phyloP scores from a whole-genome alignment of 2,113 vertebrate genomes.

The zebrafish (Danio rerio) region GRCz12tu NC_133179.1:20825001-20825500 shows the following conservation, averaged over 20 bases:
- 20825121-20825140: constrained; percentile 98
- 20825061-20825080: constrained; percentile 1
- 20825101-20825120: constrained; percentile 88
- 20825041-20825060: constrained; percentile 1
- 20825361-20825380: constrained; percentile 98
- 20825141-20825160: constrained; percentile 99
- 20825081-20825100: not conserved
- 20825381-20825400: constrained; percentile 98
- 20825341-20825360: constrained; percentile 88
- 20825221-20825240: constrained; percentile 94
- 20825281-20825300: not conserved
- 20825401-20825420: constrained; percentile 99
- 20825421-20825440: constrained; percentile 94
- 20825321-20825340: not conserved
- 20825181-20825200: constrained; percentile 97
- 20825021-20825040: not conserved
- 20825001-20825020: constrained; percentile 11
- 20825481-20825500: not conserved
- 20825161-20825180: constrained; percentile 99
- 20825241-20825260: not conserved
- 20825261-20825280: constrained; percentile 17
- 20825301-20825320: not conserved
- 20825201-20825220: constrained; percentile 97
- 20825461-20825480: not conserved
- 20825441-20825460: not conserved